Evolutionary conservation across 1,140 invertebrate genomes (phyloP).

Genomic region (Belonocnema kinseyi): DNA sequence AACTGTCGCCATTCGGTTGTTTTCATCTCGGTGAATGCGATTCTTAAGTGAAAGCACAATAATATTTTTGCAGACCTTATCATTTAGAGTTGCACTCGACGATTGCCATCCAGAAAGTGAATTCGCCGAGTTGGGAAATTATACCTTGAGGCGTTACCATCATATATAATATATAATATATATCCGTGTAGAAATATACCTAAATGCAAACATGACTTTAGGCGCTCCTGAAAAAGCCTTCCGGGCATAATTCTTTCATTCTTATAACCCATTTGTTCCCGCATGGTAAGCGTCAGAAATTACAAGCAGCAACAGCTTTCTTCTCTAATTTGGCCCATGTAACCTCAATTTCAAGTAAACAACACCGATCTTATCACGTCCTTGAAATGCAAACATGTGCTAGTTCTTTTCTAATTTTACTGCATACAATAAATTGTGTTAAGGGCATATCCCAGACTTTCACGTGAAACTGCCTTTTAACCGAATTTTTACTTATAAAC

Average conservation of each 20-base stretch:
- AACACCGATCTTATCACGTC: background rate
- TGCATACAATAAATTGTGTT: no score
- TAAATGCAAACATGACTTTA: background rate
- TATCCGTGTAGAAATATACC: constrained; percentile 1
- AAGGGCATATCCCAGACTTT: no score
- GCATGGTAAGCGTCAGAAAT: no score
- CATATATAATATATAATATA: background rate
- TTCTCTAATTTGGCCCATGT: background rate
- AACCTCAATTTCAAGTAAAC: constrained; percentile 40
- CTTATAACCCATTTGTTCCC: constrained; percentile 8
- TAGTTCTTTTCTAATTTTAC: no score
- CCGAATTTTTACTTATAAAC: no score
- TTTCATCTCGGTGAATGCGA: constrained; percentile 4
- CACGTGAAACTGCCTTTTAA: no score
- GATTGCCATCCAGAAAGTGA: constrained; percentile 22
- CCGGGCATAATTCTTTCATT: background rate
- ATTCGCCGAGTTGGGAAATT: constrained; percentile 12
- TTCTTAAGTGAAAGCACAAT: constrained; percentile 15
- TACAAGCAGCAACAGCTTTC: no score
- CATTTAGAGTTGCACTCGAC: constrained; percentile 19
- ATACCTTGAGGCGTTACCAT: constrained; percentile 3
- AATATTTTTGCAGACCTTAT: constrained; percentile 10
- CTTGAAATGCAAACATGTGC: no score
- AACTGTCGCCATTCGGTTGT: constrained; percentile 5
- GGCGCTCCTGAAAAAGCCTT: background rate